Base-by-base conservation (phyloP, 2,113 vertebrate species). In the Lucifuga dentata region DNA sequence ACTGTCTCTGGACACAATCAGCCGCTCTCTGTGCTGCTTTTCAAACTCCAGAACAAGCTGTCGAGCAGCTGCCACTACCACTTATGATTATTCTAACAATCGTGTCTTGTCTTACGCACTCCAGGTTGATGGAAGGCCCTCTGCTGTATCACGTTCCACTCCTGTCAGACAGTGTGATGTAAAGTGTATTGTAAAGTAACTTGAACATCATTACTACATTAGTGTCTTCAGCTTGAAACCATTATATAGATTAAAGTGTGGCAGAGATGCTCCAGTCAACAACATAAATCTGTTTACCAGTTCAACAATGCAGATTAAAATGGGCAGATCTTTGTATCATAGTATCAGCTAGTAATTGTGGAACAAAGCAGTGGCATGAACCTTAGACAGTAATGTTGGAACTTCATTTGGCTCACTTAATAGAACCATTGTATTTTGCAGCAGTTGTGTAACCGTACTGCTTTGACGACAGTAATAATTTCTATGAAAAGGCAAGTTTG, bases 191-290 rank as follows among this genome's bases (percentile, higher is more conserved):
- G 75, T 71, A 15, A 21, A 51, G 77, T 43, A 86, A 83, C 60
- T 51, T 43, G 60, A 87, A 46, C 26, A 17, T 72, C 48, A 50
- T 73, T 13, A 5, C 49, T 38, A 43, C 62, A 73, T 81, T 57
- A 45, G 10, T 52, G 41, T 68, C 24, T 41, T 62, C 46, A 43
- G 50, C 51, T 38, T 67, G 61, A 79, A 78, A 76, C 66, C 68
- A 80, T 80, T 77, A 83, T 43, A 64, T 60, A 78, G 66, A 85
- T 87, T 75, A 76, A 26, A 82, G 65, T 51, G 44, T 21, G 29
- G 81, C 77, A 68, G 61, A 74, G 51, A 76, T 57, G 62, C 17
- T 46, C 15, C 53, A 49, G 12, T 65, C 74, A 51, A 36, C 53
- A 41, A 39, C 44, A 55, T 64, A 73, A 86, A 86, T 80, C 77